These are phyloP conservation scores for Catagonus wagneri DNA, from an alignment of 2,113 vertebrate genomes.

Conservation along the genomic window DNA sequence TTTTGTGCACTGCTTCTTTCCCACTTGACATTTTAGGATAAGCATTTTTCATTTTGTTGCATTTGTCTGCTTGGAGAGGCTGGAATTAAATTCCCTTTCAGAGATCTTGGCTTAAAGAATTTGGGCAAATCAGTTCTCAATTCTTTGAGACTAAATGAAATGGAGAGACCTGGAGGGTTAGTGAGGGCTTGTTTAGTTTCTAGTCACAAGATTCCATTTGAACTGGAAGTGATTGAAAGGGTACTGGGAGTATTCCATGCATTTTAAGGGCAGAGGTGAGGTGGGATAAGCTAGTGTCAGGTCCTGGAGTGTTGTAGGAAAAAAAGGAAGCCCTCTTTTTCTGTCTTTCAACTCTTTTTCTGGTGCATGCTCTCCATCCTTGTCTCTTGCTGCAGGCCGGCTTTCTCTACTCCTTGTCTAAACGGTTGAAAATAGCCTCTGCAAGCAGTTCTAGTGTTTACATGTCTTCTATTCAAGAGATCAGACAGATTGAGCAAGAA, in stretches of 20 bases:
- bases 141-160: slow-evolving; percentile 47
- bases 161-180: background rate
- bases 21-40: slow-evolving; percentile 40
- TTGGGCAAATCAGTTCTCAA: slow-evolving; percentile 40
- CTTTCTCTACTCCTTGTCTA: slow-evolving; percentile 68
- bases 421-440: slow-evolving; percentile 78
- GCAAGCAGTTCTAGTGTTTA: slow-evolving; percentile 71
- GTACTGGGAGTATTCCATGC: background rate
- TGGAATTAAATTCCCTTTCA: slow-evolving; percentile 57
- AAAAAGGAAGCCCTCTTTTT: slow-evolving; percentile 23
- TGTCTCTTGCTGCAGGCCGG: slow-evolving; percentile 59
- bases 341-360: slow-evolving; percentile 3
- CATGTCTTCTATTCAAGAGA: slow-evolving; percentile 73
- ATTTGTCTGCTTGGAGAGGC: slow-evolving; percentile 13
- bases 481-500: slow-evolving; percentile 72
- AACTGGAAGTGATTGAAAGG: background rate
- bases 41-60: slow-evolving; percentile 47
- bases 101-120: slow-evolving; percentile 50
- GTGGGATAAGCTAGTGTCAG: background rate
- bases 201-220: background rate
- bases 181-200: slow-evolving; percentile 27
- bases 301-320: background rate
- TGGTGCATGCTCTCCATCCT: slow-evolving; percentile 58
- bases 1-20: background rate
- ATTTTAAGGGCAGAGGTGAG: background rate